Evolutionary conservation across 2,888 invertebrate genomes (phyloP).

Genomic region (Ctenicera cuprea): DNA sequence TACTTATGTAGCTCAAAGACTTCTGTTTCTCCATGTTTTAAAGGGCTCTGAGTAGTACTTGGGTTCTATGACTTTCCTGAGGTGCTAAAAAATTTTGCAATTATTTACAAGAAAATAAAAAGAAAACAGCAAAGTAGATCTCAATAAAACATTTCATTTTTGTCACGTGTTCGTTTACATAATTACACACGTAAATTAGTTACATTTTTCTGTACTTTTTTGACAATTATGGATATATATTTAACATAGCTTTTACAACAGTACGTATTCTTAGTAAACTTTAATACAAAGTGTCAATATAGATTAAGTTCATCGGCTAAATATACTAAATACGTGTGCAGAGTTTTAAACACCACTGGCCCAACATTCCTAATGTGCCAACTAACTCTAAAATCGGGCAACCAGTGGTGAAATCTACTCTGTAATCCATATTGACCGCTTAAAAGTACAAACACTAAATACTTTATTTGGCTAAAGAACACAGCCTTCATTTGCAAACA

Average conservation of each 20-base stretch:
- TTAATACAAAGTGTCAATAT: conserved; percentile 34
- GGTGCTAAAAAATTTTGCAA: too few relatives aligned
- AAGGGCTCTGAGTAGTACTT: too few relatives aligned
- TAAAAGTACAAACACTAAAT: conserved; percentile 52
- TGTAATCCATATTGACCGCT: conserved; percentile 40
- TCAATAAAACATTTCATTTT: conserved; percentile 16
- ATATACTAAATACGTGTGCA: conserved; percentile 15
- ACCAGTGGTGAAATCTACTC: not conserved
- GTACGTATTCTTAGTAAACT: conserved; percentile 38
- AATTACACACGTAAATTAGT: conserved; percentile 35
- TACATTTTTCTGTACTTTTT: conserved; percentile 34
- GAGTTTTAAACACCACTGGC: conserved; percentile 16
- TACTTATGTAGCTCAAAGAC: too few relatives aligned
- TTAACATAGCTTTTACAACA: conserved; percentile 33
- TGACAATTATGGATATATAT: conserved; percentile 42
- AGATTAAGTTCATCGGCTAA: conserved; percentile 27
- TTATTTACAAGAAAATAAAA: too few relatives aligned
- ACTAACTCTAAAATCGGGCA: not conserved
- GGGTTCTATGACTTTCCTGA: too few relatives aligned
- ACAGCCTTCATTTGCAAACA: conserved; percentile 62
- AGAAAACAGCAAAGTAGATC: not conserved
- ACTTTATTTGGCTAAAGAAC: conserved; percentile 63
- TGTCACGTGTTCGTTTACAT: conserved; percentile 23
- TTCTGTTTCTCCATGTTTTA: too few relatives aligned
- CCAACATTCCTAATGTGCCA: not conserved